These are phyloP conservation scores for Sakesphorus luctuosus DNA, from an alignment of 2,113 vertebrate species.

Conservation along the genomic window DNA sequence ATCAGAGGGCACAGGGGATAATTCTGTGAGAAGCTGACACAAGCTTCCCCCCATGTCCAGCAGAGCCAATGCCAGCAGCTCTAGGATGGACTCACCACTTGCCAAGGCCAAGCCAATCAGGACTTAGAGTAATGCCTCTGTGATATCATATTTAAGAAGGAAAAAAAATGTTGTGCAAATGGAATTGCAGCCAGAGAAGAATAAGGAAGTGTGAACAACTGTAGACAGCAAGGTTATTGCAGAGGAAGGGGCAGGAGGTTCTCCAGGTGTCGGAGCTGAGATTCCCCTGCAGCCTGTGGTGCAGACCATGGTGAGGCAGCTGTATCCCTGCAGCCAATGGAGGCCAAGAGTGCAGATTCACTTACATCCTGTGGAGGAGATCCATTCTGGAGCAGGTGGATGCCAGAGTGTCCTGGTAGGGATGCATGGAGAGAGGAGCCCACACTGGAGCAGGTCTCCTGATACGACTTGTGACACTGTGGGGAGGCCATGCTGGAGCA, in stretches of 20 bases:
- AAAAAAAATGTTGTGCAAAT: neutral
- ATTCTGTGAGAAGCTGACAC: neutral
- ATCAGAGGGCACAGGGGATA: neutral
- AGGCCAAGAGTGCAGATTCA: neutral
- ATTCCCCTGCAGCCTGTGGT: neutral
- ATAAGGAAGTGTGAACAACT: neutral
- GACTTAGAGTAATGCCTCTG: neutral
- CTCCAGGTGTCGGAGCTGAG: neutral
- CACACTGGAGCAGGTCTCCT: neutral
- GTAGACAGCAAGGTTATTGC: neutral
- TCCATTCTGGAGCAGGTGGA: neutral
- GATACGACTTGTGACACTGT: neutral
- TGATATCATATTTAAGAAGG: neutral
- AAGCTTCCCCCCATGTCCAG: neutral
- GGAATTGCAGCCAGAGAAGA: neutral
- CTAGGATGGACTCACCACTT: no score
- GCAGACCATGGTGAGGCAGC: neutral
- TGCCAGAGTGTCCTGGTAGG: no score
- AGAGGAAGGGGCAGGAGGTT: neutral
- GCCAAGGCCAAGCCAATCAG: neutral
- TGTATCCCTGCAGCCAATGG: neutral
- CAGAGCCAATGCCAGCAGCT: neutral
- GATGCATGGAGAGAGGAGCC: neutral
- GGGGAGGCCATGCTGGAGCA: neutral
- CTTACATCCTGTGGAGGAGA: neutral